Evolutionary conservation across 2,113 vertebrate genomes (phyloP).

Genomic region (Mionectes macconnelli): DNA sequence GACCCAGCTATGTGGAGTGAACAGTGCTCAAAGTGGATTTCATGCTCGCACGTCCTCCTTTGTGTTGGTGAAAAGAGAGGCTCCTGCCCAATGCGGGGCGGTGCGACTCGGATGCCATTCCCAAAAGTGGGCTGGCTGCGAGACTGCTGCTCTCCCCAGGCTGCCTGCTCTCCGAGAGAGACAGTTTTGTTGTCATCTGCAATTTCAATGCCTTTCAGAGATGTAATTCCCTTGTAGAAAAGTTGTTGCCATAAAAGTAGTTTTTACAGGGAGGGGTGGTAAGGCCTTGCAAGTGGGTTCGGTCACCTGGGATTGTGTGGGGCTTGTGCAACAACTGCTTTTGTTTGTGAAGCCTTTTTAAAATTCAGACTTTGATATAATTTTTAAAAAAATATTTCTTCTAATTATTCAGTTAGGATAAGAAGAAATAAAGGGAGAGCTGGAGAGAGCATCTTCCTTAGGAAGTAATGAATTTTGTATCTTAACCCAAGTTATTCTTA

Average conservation of each 20-base stretch:
- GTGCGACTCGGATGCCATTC: not conserved
- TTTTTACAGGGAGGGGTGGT: not conserved
- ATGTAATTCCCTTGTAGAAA: not conserved
- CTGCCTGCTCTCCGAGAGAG: not conserved
- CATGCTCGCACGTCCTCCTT: slow-evolving; percentile 33
- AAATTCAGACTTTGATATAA: not conserved
- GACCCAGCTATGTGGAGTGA: not conserved
- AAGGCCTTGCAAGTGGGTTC: not conserved
- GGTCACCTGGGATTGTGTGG: not conserved
- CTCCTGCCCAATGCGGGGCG: not conserved
- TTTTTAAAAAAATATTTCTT: not conserved
- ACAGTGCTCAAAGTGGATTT: slow-evolving; percentile 40
- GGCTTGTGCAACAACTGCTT: not conserved
- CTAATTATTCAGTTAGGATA: not conserved
- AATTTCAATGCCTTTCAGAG: not conserved
- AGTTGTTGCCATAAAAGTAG: not conserved
- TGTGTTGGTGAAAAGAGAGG: slow-evolving; percentile 20
- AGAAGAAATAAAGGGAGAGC: not conserved
- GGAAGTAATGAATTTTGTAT: not conserved
- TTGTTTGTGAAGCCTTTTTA: not conserved
- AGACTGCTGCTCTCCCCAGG: fast-evolving
- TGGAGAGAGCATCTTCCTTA: not conserved
- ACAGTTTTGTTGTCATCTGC: not conserved
- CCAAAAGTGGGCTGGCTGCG: not conserved
- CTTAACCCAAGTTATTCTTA: not conserved